A percentile compares a stretch with the other conserved stretches of the same genome.
phyloP scores from a whole-genome alignment of 2,888 invertebrate species.

The Dusona sp. region DNA sequence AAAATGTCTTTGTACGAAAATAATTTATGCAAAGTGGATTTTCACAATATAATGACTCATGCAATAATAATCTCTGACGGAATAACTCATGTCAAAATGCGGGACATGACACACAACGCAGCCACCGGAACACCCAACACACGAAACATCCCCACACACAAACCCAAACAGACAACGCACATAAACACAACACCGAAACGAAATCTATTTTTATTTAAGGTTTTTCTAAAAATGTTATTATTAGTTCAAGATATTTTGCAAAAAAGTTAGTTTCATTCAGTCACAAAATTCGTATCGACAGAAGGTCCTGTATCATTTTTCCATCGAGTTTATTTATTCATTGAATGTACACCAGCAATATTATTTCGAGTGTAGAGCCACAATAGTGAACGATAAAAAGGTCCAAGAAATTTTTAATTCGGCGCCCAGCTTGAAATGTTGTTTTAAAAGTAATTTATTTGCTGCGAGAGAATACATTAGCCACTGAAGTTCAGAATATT shows the following conservation, averaged over 20 bases:
- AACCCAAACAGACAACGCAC: neutral
- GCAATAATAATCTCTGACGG: neutral
- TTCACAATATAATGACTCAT: neutral
- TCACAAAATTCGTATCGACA: neutral
- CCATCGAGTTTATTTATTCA: neutral
- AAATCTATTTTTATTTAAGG: neutral
- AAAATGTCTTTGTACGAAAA: neutral
- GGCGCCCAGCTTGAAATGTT: constrained; percentile 5
- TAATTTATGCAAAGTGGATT: neutral
- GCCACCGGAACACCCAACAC: neutral
- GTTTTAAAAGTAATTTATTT: neutral
- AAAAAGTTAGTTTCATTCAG: neutral
- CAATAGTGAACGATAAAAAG: neutral
- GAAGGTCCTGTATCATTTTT: neutral
- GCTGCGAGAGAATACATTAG: constrained; percentile 13
- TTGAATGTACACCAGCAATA: neutral
- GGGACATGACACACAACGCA: neutral
- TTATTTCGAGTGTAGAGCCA: too few relatives aligned
- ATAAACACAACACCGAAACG: neutral
- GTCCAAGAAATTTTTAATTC: neutral
- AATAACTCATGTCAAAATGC: neutral
- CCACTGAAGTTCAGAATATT: neutral
- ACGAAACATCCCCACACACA: neutral
- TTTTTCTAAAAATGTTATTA: neutral
- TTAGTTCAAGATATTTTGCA: neutral